Evolutionary conservation across 2,797 vertebrate species (phyloP).

Genomic region (Amazona finschi): DNA sequence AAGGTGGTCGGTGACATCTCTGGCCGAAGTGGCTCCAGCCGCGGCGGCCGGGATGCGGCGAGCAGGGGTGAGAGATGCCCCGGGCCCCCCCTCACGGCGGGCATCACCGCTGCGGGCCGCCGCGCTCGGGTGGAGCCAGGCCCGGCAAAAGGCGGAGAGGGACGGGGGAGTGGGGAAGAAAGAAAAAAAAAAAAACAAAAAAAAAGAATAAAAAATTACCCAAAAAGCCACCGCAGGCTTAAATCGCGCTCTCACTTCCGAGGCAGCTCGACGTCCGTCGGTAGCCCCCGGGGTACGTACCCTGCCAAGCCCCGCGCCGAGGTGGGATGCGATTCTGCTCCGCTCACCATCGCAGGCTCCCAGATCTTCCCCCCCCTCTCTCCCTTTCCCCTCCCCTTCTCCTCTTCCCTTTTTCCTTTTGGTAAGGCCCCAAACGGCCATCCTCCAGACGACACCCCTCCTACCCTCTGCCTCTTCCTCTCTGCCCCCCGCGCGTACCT

Average conservation of each 20-base stretch:
- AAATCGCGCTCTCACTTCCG: not conserved
- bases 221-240: not conserved
- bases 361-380: not conserved
- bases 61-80: not conserved
- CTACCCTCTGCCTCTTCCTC: not conserved
- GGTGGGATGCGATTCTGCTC: conserved; percentile 36
- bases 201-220: too few relatives aligned
- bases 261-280: not conserved
- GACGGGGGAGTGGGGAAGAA: not conserved
- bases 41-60: not conserved
- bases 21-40: not conserved
- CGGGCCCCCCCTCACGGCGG: not conserved
- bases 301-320: not conserved
- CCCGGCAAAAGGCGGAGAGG: not conserved
- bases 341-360: conserved; percentile 32
- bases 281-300: not conserved
- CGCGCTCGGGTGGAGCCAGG: not conserved
- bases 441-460: conserved; percentile 43
- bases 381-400: conserved; percentile 33
- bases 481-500: conserved; percentile 78
- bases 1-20: not conserved
- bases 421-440: conserved; percentile 35
- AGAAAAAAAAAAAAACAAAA: too few relatives aligned
- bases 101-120: not conserved
- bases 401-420: conserved; percentile 48